phyloP scores from a whole-genome alignment of 2,113 vertebrate genomes.

The Lamprotornis superbus region DNA sequence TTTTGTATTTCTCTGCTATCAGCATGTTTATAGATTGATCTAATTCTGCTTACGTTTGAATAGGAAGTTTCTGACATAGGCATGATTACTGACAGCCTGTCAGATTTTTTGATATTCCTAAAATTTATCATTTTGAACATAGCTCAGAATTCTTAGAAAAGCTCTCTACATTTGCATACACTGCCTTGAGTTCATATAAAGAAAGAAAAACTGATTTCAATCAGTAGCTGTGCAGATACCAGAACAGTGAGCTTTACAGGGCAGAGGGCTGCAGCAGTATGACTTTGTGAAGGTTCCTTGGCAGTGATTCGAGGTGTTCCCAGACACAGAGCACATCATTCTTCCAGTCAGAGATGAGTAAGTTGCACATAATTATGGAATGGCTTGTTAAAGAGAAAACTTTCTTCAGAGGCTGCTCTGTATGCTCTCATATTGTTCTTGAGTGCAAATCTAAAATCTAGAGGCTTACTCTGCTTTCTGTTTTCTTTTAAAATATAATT shows the following conservation, averaged over 20 bases:
- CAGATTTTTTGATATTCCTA: background rate
- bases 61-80: background rate
- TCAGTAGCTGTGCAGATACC: background rate
- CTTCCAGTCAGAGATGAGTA: background rate
- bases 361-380: background rate
- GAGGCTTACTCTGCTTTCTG: background rate
- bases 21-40: background rate
- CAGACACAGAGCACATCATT: background rate
- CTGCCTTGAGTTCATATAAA: background rate
- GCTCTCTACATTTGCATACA: background rate
- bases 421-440: background rate
- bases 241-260: background rate
- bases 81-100: background rate
- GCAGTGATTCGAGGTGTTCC: background rate
- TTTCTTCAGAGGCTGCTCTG: background rate
- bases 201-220: background rate
- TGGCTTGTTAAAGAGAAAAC: background rate
- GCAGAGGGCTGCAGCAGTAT: background rate
- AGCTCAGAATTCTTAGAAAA: background rate
- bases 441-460: background rate
- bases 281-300: background rate
- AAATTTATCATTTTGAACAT: background rate
- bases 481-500: background rate
- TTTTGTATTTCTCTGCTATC: background rate
- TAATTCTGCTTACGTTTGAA: background rate